Evolutionary conservation across 2,113 vertebrate genomes (phyloP), one percentile per base, ranked within the genome.

Genomic region (Agapornis roseicollis): DNA sequence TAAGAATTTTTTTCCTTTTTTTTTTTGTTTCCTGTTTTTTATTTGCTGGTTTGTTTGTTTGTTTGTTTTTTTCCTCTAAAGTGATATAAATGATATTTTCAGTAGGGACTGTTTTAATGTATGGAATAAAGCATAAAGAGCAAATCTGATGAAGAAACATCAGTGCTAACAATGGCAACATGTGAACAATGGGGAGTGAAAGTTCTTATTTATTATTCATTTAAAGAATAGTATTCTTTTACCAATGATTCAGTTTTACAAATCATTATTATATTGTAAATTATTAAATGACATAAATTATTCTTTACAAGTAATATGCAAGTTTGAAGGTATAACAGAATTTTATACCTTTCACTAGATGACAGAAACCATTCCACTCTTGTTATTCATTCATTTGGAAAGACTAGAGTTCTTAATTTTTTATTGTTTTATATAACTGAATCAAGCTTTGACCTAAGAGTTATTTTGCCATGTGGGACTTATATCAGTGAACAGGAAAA

Each of bases 251-350:
- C 87, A 96, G 68, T 94, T 93, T 89, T 93, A 94, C 89, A 96
- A 96, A 96, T 95, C 87, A 93, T 95, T 93, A 96, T 83, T 93
- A 70, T 93, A 33, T 31, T 55, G 55, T 94, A 93, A 96, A 97
- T 97, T 96, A 97, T 96, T 97, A 88, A 96, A 20, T n/a, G 91
- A 35, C 49, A 89, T 96, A 94, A 96, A 96, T 95, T 96, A 95
- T 96, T 95, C 87, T 82, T 84, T 95, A 27, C 49, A 65, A 80
- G 25, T 42, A 85, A 93, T 63, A 42, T 77, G n/a, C 61, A 85
- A 94, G 7, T 91, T 87, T 81, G 42, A 87, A 79, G 23, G 28
- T 65, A 82, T 44, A 87, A 89, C 77, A 92, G 24, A 55, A 69
- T 69, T 91, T 92, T 79, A 64, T 68, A 46, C 46, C 87, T 94